Conservation (phyloP, 2,888 invertebrate species). For the Gortyna flavago region DNA sequence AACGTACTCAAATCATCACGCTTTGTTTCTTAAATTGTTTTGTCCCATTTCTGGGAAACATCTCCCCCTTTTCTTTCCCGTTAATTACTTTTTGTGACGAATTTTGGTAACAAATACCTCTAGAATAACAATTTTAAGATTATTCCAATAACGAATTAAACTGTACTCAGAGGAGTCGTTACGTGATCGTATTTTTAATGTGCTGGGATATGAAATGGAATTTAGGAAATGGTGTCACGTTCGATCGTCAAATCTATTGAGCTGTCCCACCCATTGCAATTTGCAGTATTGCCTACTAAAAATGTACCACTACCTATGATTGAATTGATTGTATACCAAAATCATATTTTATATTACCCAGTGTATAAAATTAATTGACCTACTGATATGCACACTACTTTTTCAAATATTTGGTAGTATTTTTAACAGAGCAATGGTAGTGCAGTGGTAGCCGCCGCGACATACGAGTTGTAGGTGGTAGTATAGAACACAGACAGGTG, state of each 20-base stretch:
- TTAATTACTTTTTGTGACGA: neutral
- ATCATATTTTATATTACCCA: neutral
- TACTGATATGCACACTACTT: no score
- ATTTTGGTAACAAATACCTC: neutral
- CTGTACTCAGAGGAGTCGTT: slow-evolving; percentile 31
- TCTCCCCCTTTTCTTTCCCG: neutral
- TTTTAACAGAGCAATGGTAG: neutral
- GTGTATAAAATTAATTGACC: neutral
- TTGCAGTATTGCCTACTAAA: slow-evolving; percentile 10
- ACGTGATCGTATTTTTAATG: slow-evolving; percentile 59
- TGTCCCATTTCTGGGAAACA: no score
- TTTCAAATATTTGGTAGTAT: neutral
- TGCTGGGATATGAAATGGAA: slow-evolving; percentile 35
- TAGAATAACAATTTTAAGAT: slow-evolving; percentile 16
- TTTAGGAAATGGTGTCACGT: slow-evolving; percentile 51
- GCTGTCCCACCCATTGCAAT: slow-evolving; percentile 38
- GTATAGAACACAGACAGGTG: no score
- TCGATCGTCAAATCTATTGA: slow-evolving; percentile 57
- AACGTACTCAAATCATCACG: neutral
- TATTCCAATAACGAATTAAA: slow-evolving; percentile 31
- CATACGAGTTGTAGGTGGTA: neutral
- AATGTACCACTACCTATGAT: neutral
- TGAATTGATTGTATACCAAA: neutral
- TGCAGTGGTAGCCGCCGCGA: neutral
- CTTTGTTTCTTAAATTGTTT: neutral